phyloP scores from a whole-genome alignment of 1,140 invertebrate species.

The Glossosoma conforme region DNA sequence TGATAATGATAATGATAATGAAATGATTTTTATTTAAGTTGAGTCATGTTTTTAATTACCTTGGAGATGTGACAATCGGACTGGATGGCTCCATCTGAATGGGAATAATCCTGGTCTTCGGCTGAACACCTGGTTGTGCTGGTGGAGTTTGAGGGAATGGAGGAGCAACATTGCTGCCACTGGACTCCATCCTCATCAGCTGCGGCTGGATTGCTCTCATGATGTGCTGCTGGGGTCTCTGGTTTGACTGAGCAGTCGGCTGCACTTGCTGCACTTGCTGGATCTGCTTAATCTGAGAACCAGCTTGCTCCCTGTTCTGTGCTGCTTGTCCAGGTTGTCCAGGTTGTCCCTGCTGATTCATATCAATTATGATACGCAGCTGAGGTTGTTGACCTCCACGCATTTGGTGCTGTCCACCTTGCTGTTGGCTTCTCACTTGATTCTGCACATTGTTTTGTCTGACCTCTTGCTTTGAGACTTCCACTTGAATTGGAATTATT shows the following conservation, averaged over 20 bases:
- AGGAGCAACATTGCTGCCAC: constrained; percentile 28
- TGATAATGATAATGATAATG: neutral
- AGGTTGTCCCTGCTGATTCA: constrained; percentile 34
- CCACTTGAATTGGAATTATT: constrained; percentile 49
- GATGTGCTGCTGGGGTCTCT: constrained; percentile 45
- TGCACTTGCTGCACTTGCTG: neutral
- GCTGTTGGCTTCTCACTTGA: constrained; percentile 29
- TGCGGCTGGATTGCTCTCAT: constrained; percentile 48
- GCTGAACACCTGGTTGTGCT: constrained; percentile 36
- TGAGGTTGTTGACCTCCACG: constrained; percentile 35
- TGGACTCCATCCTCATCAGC: constrained; percentile 40
- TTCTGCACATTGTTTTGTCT: constrained; percentile 36
- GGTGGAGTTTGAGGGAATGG: constrained; percentile 39
- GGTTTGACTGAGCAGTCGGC: constrained; percentile 31
- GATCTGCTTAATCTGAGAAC: constrained; percentile 10
- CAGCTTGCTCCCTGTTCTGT: constrained; percentile 1
- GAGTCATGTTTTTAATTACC: constrained; percentile 16
- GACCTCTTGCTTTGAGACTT: constrained; percentile 40
- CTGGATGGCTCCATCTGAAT: constrained; percentile 46
- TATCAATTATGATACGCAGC: constrained; percentile 46
- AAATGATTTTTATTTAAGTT: too few relatives aligned
- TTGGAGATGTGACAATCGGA: constrained; percentile 24
- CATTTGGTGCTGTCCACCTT: constrained; percentile 20
- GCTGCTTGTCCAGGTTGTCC: neutral
- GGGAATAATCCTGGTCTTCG: constrained; percentile 50